These are phyloP conservation scores for Peromyscus maniculatus DNA, from an alignment of 2,113 vertebrate genomes.

Conservation along the genomic window DNA sequence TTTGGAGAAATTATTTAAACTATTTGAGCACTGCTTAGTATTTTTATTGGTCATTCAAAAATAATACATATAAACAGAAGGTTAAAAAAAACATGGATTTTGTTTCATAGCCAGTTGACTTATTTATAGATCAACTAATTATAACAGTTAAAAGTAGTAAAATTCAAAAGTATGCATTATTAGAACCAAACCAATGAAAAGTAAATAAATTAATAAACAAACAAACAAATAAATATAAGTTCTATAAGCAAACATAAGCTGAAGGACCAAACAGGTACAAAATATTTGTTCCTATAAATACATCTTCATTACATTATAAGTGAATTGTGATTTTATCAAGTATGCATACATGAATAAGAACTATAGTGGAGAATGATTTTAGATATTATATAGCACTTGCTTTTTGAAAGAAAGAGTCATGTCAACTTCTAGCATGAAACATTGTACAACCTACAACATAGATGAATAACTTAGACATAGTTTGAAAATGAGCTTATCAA, in stretches of 20 bases:
- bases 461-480: conserved; percentile 38
- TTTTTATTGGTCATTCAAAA: conserved; percentile 25
- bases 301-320: conserved; percentile 38
- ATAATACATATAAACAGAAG: neutral
- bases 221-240: neutral
- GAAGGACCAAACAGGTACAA: neutral
- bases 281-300: neutral
- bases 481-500: conserved; percentile 32
- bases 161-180: neutral
- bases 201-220: neutral
- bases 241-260: conserved; percentile 16
- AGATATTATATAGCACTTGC: neutral
- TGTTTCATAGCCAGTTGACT: neutral
- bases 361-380: neutral
- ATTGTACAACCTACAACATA: neutral
- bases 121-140: neutral
- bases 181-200: neutral
- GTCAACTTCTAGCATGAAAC: neutral
- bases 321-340: conserved; percentile 26
- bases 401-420: conserved; percentile 32
- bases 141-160: neutral
- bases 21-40: neutral
- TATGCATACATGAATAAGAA: neutral
- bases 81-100: neutral
- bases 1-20: neutral